These are phyloP conservation scores for Glaucopsyche alexis DNA, from an alignment of 2,888 invertebrate species.

Conservation along the genomic window DNA sequence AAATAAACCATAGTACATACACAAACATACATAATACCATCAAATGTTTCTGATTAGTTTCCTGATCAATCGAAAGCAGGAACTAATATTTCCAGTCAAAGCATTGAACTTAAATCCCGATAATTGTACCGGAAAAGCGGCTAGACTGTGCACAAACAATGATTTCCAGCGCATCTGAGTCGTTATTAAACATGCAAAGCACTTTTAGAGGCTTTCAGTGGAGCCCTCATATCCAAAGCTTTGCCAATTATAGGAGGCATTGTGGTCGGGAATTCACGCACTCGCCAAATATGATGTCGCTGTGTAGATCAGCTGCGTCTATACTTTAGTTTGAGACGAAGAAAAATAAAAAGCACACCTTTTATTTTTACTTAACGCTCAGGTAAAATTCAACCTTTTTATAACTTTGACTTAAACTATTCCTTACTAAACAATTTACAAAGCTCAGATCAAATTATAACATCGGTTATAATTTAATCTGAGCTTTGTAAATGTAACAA, in stretches of 20 bases:
- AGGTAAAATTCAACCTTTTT: too few relatives aligned
- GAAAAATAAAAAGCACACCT: too few relatives aligned
- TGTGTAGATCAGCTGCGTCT: too few relatives aligned
- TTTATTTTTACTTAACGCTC: too few relatives aligned
- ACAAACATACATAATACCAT: not conserved
- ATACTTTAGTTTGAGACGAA: too few relatives aligned
- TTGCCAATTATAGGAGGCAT: slow-evolving; percentile 26
- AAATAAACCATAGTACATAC: too few relatives aligned
- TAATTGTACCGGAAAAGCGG: slow-evolving; percentile 14
- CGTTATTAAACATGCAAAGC: slow-evolving; percentile 33
- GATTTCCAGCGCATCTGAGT: slow-evolving; percentile 27
- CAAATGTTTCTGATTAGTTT: slow-evolving; percentile 3
- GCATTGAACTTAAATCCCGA: slow-evolving; percentile 17
- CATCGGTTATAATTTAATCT: too few relatives aligned
- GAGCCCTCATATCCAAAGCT: slow-evolving; percentile 12
- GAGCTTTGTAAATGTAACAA: too few relatives aligned
- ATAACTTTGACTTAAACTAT: too few relatives aligned
- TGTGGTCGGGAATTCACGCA: slow-evolving; percentile 19
- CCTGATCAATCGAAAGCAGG: slow-evolving; percentile 7
- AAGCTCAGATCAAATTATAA: too few relatives aligned
- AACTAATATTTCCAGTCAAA: slow-evolving; percentile 25
- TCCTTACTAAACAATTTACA: too few relatives aligned
- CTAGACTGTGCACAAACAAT: slow-evolving; percentile 26
- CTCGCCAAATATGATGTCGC: not conserved
- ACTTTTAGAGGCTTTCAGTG: slow-evolving; percentile 31